A percentile compares a stretch with the other conserved stretches of the same genome.
phyloP scores from a whole-genome alignment of 1,140 invertebrate species.

The Papilio polytes region DNA sequence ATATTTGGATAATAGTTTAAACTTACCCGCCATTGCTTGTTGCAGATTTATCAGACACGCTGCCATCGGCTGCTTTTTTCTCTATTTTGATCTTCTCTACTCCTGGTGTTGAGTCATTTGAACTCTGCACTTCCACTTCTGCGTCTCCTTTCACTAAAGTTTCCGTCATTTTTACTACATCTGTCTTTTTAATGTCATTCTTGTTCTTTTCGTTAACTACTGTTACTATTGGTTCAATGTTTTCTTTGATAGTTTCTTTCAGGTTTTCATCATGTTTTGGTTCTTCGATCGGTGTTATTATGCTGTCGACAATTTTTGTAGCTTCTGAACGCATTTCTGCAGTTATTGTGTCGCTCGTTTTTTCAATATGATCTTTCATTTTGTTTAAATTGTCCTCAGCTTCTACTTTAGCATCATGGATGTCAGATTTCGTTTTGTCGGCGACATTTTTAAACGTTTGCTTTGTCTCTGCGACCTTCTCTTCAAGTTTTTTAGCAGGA shows the following conservation, averaged over 20 bases:
- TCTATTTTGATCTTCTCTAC: conserved; percentile 59
- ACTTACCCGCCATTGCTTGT: conserved; percentile 80
- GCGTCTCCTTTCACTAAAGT: conserved; percentile 76
- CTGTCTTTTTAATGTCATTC: conserved; percentile 49
- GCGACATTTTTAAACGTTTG: conserved; percentile 60
- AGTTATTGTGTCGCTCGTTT: conserved; percentile 62
- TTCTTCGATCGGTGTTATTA: conserved; percentile 73
- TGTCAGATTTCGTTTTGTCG: conserved; percentile 63
- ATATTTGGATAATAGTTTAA: conserved; percentile 1
- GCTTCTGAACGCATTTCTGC: conserved; percentile 70
- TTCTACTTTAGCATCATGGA: conserved; percentile 65
- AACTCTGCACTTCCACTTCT: conserved; percentile 81
- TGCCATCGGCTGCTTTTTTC: conserved; percentile 61
- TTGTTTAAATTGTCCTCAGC: conserved; percentile 57
- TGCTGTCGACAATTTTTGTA: conserved; percentile 72
- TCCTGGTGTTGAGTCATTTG: conserved; percentile 74
- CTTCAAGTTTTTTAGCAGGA: conserved; percentile 57
- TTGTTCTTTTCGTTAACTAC: conserved; percentile 78
- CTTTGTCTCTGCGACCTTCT: conserved; percentile 49
- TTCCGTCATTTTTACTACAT: conserved; percentile 67
- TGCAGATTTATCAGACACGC: conserved; percentile 68
- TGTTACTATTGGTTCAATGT: conserved; percentile 75
- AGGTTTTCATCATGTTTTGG: conserved; percentile 61
- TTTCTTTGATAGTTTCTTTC: conserved; percentile 66
- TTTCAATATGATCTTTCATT: conserved; percentile 64